Percentiles rank a stretch among this genome's conserved stretches.
Conservation (phyloP, 2,888 invertebrate species). For the Venusia cambrica region DNA sequence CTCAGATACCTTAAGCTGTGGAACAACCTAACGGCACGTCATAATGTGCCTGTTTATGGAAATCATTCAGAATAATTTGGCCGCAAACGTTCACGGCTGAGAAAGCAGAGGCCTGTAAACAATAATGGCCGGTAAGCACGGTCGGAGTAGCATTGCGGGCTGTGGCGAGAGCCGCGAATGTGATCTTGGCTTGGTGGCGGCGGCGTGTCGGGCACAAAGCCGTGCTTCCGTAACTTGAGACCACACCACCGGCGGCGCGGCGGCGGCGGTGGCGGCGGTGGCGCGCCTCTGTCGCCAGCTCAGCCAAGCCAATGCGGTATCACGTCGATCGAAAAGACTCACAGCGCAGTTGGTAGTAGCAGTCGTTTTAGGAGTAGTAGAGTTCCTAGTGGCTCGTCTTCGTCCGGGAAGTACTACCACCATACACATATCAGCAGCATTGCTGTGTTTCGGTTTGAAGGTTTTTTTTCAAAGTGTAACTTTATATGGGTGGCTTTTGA, state of each 20-base stretch:
- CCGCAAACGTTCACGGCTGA: slow-evolving; percentile 15
- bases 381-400: too few relatives aligned
- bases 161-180: slow-evolving; percentile 33
- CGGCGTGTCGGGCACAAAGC: slow-evolving; percentile 48
- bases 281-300: slow-evolving; percentile 28
- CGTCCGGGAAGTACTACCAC: too few relatives aligned
- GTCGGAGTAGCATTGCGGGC: slow-evolving; percentile 20
- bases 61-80: slow-evolving; percentile 13
- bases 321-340: too few relatives aligned
- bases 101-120: slow-evolving; percentile 14
- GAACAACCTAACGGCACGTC: background rate
- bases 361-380: too few relatives aligned
- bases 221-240: slow-evolving; percentile 56
- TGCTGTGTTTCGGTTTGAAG: too few relatives aligned
- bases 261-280: too few relatives aligned
- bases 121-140: slow-evolving; percentile 10
- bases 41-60: slow-evolving; percentile 4
- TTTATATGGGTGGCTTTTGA: too few relatives aligned
- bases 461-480: too few relatives aligned
- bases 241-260: slow-evolving; percentile 47
- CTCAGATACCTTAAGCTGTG: too few relatives aligned
- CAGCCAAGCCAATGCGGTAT: slow-evolving; percentile 17
- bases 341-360: too few relatives aligned
- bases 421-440: too few relatives aligned
- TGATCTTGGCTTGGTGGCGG: slow-evolving; percentile 31